A percentile compares a stretch with the other conserved stretches of the same genome.
Evolutionary conservation across 2,888 invertebrate genomes (phyloP).

Genomic region (Poecilobothrus nobilitatus): DNA sequence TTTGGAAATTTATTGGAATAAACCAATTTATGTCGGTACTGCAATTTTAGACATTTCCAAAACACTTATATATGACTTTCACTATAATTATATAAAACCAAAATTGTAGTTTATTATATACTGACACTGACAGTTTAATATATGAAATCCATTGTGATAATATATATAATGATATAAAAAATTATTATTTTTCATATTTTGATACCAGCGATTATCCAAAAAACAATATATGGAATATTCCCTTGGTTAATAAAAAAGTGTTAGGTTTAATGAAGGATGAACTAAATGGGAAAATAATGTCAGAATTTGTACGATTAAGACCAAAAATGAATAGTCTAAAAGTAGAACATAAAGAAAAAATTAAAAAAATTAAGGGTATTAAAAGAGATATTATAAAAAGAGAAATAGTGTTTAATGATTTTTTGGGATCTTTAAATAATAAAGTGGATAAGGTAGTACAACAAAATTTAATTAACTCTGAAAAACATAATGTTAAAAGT

Average conservation of each 20-base stretch:
- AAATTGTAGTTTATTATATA: slow-evolving; percentile 26
- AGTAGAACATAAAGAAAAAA: background rate
- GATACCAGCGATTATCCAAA: slow-evolving; percentile 30
- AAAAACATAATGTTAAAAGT: too few relatives aligned
- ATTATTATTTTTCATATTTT: slow-evolving; percentile 19
- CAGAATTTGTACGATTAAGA: slow-evolving; percentile 30
- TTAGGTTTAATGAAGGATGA: slow-evolving; percentile 35
- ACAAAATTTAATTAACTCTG: too few relatives aligned
- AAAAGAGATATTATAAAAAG: too few relatives aligned
- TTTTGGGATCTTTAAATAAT: too few relatives aligned
- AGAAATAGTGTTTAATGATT: too few relatives aligned
- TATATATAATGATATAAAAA: slow-evolving; percentile 28
- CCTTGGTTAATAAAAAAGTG: slow-evolving; percentile 26
- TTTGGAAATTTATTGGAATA: slow-evolving; percentile 29
- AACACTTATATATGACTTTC: slow-evolving; percentile 34
- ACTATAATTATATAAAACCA: slow-evolving; percentile 29
- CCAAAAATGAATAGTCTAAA: slow-evolving; percentile 27
- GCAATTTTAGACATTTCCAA: slow-evolving; percentile 39
- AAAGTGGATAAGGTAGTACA: too few relatives aligned
- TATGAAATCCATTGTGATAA: slow-evolving; percentile 31
- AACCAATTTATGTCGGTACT: slow-evolving; percentile 39
- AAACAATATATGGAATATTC: slow-evolving; percentile 24
- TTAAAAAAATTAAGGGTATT: slow-evolving; percentile 18
- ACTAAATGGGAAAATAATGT: slow-evolving; percentile 28
- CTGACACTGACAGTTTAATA: slow-evolving; percentile 32